phyloP scores from a whole-genome alignment of 2,888 invertebrate species.

The Graphium colonna region DNA sequence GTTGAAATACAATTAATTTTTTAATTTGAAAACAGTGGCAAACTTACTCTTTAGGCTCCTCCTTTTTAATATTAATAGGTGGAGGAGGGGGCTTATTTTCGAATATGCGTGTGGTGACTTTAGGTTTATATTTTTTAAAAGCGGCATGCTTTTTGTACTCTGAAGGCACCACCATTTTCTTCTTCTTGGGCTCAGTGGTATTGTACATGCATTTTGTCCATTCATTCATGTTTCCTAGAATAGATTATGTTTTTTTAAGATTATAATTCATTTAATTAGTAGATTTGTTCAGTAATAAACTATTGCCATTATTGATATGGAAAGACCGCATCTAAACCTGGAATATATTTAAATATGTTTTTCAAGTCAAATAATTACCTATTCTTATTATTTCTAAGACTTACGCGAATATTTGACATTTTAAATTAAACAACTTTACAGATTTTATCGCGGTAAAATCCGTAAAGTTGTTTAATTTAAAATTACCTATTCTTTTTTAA shows the following conservation, averaged over 20 bases:
- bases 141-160: slow-evolving; percentile 78
- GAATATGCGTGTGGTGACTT: slow-evolving; percentile 79
- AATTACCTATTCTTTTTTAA: too few species aligned
- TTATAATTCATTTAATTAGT: background rate
- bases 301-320: background rate
- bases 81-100: slow-evolving; percentile 53
- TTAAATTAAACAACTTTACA: too few species aligned
- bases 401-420: too few species aligned
- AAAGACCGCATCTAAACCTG: background rate
- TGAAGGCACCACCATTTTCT: slow-evolving; percentile 84
- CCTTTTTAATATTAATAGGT: slow-evolving; percentile 69
- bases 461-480: too few species aligned
- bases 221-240: slow-evolving; percentile 84
- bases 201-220: slow-evolving; percentile 93
- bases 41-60: slow-evolving; percentile 56
- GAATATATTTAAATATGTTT: slow-evolving; percentile 17
- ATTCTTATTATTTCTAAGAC: too few species aligned
- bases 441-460: too few species aligned
- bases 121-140: slow-evolving; percentile 82
- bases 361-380: too few species aligned
- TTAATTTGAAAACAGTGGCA: background rate
- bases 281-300: too few species aligned
- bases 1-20: background rate
- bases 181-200: slow-evolving; percentile 86
- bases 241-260: background rate